phyloP scores from a whole-genome alignment of 2,797 vertebrate genomes.

The Epinephelus coioides region DNA sequence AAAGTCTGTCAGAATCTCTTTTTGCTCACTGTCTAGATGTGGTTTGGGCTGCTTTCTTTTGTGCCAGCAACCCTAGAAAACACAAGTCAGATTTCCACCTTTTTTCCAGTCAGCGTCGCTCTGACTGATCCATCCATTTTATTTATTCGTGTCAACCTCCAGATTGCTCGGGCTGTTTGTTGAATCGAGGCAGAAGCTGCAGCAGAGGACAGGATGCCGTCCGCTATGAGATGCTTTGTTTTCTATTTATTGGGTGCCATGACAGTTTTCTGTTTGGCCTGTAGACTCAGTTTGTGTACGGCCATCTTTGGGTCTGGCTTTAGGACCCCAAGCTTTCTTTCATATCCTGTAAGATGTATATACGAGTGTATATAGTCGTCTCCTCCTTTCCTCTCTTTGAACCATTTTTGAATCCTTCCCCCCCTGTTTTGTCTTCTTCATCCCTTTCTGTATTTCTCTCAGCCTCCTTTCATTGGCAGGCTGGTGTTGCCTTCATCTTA shows the following conservation, averaged over 20 bases:
- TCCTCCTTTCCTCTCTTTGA: constrained; percentile 41
- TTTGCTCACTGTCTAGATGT: constrained; percentile 17
- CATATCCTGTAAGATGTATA: constrained; percentile 85
- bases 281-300: constrained; percentile 53
- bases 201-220: constrained; percentile 62
- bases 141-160: constrained; percentile 60
- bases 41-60: constrained; percentile 33
- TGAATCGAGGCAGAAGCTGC: constrained; percentile 44
- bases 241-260: constrained; percentile 80
- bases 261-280: constrained; percentile 64
- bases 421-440: constrained; percentile 14
- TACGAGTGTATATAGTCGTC: constrained; percentile 84
- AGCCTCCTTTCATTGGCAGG: constrained; percentile 55
- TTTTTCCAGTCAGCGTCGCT: constrained; percentile 21
- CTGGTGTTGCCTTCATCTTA: constrained; percentile 82
- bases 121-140: constrained; percentile 64
- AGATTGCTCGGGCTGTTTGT: constrained; percentile 40
- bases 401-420: constrained; percentile 23
- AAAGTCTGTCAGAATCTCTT: constrained; percentile 36
- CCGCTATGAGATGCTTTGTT: constrained; percentile 58
- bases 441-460: constrained; percentile 46
- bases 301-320: constrained; percentile 56
- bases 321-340: constrained; percentile 71
- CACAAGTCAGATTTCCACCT: constrained; percentile 4
- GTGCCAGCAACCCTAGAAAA: constrained; percentile 9